phyloP scores from a whole-genome alignment of 53 echinoderm and acorn worm genomes.

The Actinopyga echinites region DNA sequence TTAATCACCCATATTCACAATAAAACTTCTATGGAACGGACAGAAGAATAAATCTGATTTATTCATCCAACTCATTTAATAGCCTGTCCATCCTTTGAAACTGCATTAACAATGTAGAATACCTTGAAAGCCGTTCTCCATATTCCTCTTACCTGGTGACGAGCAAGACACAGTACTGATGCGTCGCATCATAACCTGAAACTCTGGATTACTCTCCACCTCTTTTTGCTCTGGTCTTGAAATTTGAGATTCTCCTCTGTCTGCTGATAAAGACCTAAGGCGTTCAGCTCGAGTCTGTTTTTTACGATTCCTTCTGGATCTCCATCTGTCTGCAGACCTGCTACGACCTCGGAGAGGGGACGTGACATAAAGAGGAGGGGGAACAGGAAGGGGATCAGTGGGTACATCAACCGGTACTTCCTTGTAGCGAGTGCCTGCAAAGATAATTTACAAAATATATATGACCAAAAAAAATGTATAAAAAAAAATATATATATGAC shows the following conservation, averaged over 20 bases:
- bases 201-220: slow-evolving; percentile 79
- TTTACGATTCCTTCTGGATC: slow-evolving; percentile 38
- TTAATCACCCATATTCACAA: too few relatives aligned
- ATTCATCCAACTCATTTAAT: too few relatives aligned
- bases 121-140: too few relatives aligned
- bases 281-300: slow-evolving; percentile 31
- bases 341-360: slow-evolving; percentile 47
- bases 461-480: too few relatives aligned
- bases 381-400: slow-evolving; percentile 36
- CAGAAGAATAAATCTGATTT: too few relatives aligned
- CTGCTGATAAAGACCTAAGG: slow-evolving; percentile 54
- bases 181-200: slow-evolving; percentile 83
- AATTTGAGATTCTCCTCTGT: slow-evolving; percentile 58
- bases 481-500: too few relatives aligned
- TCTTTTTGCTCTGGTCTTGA: slow-evolving; percentile 80
- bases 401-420: slow-evolving; percentile 22
- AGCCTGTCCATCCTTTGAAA: too few relatives aligned
- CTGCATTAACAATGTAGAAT: too few relatives aligned
- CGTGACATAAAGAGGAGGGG: slow-evolving; percentile 9
- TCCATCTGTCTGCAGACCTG: slow-evolving; percentile 44
- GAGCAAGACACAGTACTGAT: slow-evolving; percentile 82
- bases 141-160: slow-evolving; percentile 65
- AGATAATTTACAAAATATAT: not conserved
- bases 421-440: not conserved
- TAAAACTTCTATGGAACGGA: too few relatives aligned